Evolutionary conservation across 2,888 invertebrate genomes (phyloP).

Genomic region (Dichetophora obliterata): DNA sequence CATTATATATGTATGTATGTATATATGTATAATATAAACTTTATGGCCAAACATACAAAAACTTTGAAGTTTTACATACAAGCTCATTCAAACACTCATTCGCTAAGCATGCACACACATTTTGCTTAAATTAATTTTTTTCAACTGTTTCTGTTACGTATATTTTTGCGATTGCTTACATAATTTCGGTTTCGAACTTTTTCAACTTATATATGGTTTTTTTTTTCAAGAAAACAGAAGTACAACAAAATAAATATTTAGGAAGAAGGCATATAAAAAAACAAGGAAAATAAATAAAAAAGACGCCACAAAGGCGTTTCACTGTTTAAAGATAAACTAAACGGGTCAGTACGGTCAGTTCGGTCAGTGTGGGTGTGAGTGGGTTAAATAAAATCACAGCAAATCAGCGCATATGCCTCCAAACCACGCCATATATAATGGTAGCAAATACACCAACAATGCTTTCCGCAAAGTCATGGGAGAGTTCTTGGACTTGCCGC

Average conservation of each 20-base stretch:
- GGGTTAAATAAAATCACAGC: slow-evolving; percentile 75
- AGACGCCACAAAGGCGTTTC: too few relatives aligned
- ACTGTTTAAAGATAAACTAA: too few relatives aligned
- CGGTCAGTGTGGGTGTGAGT: too few relatives aligned
- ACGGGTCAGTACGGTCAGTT: too few relatives aligned
- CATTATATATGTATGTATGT: background rate
- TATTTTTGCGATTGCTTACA: slow-evolving; percentile 21
- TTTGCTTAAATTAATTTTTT: slow-evolving; percentile 33
- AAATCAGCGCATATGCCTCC: slow-evolving; percentile 85
- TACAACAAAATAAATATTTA: too few relatives aligned
- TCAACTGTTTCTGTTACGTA: slow-evolving; percentile 40
- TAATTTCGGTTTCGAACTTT: too few relatives aligned
- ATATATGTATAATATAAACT: slow-evolving; percentile 8
- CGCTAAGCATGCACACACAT: background rate
- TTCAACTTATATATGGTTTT: too few relatives aligned
- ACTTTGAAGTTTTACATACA: slow-evolving; percentile 14
- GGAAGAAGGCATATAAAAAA: too few relatives aligned
- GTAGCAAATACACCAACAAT: slow-evolving; percentile 81
- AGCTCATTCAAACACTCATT: background rate
- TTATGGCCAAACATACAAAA: slow-evolving; percentile 6
- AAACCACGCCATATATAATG: slow-evolving; percentile 88
- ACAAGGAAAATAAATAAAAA: too few relatives aligned
- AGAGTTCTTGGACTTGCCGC: slow-evolving; percentile 51
- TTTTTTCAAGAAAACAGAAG: too few relatives aligned
- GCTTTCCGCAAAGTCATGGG: slow-evolving; percentile 62